phyloP scores from a whole-genome alignment of 2,888 invertebrate species.

The Carterocephalus palaemon region DNA sequence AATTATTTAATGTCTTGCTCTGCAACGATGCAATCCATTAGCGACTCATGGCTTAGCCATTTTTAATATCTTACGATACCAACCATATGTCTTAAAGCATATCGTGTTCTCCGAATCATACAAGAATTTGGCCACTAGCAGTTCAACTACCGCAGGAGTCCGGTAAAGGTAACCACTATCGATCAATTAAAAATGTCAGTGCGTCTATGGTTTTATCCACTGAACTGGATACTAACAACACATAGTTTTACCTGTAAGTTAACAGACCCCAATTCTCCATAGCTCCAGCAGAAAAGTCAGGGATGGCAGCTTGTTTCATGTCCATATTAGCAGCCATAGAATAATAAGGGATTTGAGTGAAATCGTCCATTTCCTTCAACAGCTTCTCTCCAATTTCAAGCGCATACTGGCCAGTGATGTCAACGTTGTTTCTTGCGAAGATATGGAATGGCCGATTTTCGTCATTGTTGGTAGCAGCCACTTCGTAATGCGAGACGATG shows the following conservation, averaged over 20 bases:
- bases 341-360: constrained; percentile 75
- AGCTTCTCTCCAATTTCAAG: constrained; percentile 64
- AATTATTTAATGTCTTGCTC: too few relatives aligned
- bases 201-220: too few relatives aligned
- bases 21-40: too few relatives aligned
- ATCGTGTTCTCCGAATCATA: too few relatives aligned
- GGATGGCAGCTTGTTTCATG: constrained; percentile 87
- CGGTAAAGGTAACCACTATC: too few relatives aligned
- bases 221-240: too few relatives aligned
- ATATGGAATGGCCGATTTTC: constrained; percentile 53
- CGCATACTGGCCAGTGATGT: constrained; percentile 62
- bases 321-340: constrained; percentile 67
- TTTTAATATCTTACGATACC: too few relatives aligned
- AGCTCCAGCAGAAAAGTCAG: constrained; percentile 87
- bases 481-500: constrained; percentile 87
- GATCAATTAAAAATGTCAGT: too few relatives aligned
- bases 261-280: constrained; percentile 93
- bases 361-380: constrained; percentile 75
- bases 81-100: too few relatives aligned
- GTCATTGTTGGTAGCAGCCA: constrained; percentile 42
- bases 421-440: constrained; percentile 64
- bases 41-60: too few relatives aligned
- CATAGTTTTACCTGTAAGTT: constrained; percentile 87
- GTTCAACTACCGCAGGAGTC: too few relatives aligned
- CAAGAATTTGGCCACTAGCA: too few relatives aligned